Conservation (phyloP, 1,140 invertebrate species). For the Campodea augens region DNA sequence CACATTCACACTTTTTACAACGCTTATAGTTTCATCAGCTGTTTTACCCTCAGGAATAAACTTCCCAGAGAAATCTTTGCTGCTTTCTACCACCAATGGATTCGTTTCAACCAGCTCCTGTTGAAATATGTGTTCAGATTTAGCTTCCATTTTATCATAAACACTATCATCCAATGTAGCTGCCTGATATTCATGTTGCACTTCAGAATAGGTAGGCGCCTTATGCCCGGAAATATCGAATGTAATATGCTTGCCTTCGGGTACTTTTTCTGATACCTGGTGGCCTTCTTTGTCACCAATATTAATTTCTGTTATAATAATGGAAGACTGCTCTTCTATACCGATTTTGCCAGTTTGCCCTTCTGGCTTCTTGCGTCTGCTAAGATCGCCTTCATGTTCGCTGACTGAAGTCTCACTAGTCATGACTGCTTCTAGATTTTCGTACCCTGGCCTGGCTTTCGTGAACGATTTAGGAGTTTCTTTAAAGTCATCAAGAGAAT, state of each 20-base stretch:
- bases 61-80: conserved; percentile 17
- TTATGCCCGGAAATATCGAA: neutral
- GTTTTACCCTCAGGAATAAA: neutral
- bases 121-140: neutral
- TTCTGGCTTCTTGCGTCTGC: neutral
- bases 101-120: neutral
- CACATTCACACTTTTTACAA: conserved; percentile 24
- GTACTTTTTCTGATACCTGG: neutral
- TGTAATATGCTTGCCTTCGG: neutral
- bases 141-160: neutral
- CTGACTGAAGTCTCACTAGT: neutral
- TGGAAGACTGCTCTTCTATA: neutral
- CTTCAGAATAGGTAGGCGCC: neutral
- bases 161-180: neutral
- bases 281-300: neutral
- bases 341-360: neutral
- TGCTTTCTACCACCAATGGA: too few relatives aligned
- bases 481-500: neutral
- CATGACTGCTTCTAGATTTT: neutral
- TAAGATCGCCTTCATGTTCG: neutral
- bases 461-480: neutral
- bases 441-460: neutral
- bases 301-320: neutral
- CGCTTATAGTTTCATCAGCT: neutral
- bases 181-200: neutral